Evolutionary conservation across 2,888 invertebrate genomes (phyloP), one percentile per base, ranked within the genome.

Genomic region (Herminia tarsipennalis): DNA sequence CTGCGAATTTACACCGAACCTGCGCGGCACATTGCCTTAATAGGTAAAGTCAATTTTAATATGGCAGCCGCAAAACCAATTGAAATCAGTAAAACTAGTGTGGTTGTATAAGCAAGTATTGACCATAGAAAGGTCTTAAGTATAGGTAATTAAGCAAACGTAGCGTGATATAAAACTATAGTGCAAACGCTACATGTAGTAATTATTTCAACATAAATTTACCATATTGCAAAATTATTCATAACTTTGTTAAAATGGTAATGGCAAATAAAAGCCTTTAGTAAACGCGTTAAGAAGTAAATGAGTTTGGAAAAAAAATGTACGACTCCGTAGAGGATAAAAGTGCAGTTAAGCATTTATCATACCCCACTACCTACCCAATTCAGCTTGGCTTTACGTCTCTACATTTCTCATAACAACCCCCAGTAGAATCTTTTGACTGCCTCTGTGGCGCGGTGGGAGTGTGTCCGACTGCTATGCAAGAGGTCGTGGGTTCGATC

Each of bases 1-100:
- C 68, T 70, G 58, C 69, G 66, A 75, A 63, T 76, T 79, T 71
- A 81, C 79, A 79, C 71, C 66, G 74, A 74, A n/a, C n/a, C 68
- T 66, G 52, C 55, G 65, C 65, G 64, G 69, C 66, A 71, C 74
- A 67, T 55, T 29, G 52, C 78, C 81, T 63, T 78, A 75, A 72
- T 75, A 67, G 73, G 76, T 27, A 40, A 64, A 57, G 69, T 61
- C 58, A 62, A 69, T 68, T 67, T 61, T 50, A 69, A 66, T 68
- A 64, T 56, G 52, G 36, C 30, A 40, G 44, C 46, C 21, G 28
- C 41, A 30, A 22, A 49, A 58, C 43, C 39, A 56, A 60, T 43
- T 46, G 43, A 39, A 58, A 57, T 47, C 47, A 40, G 46, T 46
- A 46, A 39, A 58, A 57, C 49, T 48, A 40, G 35, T 50, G 27